These are phyloP conservation scores for Nomada goodeniana DNA, from an alignment of 2,888 invertebrate species.

Conservation along the genomic window DNA sequence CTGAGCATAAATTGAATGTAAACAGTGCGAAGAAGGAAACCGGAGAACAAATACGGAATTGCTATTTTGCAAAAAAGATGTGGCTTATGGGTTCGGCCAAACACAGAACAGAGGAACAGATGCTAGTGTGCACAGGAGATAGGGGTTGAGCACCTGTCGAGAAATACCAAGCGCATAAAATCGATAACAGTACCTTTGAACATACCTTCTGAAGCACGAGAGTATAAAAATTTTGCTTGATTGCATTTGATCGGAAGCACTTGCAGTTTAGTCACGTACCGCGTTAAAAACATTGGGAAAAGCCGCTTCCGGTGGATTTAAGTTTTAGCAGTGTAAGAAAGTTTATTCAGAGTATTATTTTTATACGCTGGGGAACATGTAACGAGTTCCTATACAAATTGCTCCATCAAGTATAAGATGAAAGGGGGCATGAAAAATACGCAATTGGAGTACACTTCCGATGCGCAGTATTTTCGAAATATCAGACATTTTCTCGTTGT, in stretches of 20 bases:
- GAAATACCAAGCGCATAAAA: slow-evolving; percentile 66
- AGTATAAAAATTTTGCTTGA: slow-evolving; percentile 59
- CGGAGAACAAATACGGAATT: slow-evolving; percentile 72
- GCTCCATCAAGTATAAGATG: neutral
- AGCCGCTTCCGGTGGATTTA: neutral
- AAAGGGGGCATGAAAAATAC: neutral
- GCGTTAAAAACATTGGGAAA: neutral
- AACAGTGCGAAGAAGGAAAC: slow-evolving; percentile 70
- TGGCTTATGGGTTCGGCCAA: slow-evolving; percentile 63
- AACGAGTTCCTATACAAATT: neutral
- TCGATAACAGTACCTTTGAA: slow-evolving; percentile 64
- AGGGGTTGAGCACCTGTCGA: slow-evolving; percentile 62
- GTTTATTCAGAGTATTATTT: neutral
- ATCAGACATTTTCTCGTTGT: too few relatives aligned
- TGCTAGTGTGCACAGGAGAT: slow-evolving; percentile 36
- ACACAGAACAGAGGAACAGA: slow-evolving; percentile 63
- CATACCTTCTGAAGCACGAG: slow-evolving; percentile 40
- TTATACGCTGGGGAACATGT: neutral
- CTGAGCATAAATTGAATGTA: slow-evolving; percentile 74
- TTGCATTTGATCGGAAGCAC: slow-evolving; percentile 26
- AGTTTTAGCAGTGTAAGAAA: neutral
- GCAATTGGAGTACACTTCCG: too few relatives aligned
- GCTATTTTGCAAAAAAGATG: slow-evolving; percentile 73
- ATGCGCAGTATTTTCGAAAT: too few relatives aligned
- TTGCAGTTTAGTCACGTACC: slow-evolving; percentile 2